Base-by-base conservation (phyloP, 2,888 invertebrate species). In the Heliconius aoede region DNA sequence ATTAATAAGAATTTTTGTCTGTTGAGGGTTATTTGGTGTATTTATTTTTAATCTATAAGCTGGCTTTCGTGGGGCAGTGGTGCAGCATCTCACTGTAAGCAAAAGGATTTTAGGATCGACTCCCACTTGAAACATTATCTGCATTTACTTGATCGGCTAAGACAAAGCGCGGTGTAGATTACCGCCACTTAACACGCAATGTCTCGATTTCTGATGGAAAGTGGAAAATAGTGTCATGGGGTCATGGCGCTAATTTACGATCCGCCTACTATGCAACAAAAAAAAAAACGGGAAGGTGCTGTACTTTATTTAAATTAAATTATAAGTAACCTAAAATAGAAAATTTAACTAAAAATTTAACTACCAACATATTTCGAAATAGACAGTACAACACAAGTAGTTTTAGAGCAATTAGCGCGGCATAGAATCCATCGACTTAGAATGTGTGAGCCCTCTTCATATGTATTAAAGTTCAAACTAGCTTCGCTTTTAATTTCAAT, bases 371-470 rank as follows among this genome's bases (percentile, higher is more conserved):
- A 55, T n/a, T 36, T 18, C 28, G 1, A 30, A 40, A 21, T 32
- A 32, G 15, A 32, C 30, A 55, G 51, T 69, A 51, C 30, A 68
- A 13, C 24, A 74, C 46, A 1, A 69, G 51, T 74, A 15, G 69
- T 51, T 69, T 62, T 32, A 51, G 46, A 8, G 74, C 74, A 74
- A 74, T 74, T 69, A 74, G 74, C 62, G 51, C 68, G 74, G 65
- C 74, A 61, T 60, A 60, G 60, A 60, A 60, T 68, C 60, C 28
- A 68, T 67, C n/a, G 26, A 68, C 26, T 40, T 46, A 21, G 21
- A 21, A 71, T n/a, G 32, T 58, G 8, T 58, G 58, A 32, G 13
- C 58, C 58, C 58, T 58, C 13, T 72, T 40, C 9, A 5, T 28
- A 9, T 55, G 36, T 32, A 1, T n/a, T 72, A 74, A 40, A 76